A percentile compares a stretch with the other conserved stretches of the same genome.
phyloP scores from a whole-genome alignment of 2,888 invertebrate species.

The Melinopterus prodromus region DNA sequence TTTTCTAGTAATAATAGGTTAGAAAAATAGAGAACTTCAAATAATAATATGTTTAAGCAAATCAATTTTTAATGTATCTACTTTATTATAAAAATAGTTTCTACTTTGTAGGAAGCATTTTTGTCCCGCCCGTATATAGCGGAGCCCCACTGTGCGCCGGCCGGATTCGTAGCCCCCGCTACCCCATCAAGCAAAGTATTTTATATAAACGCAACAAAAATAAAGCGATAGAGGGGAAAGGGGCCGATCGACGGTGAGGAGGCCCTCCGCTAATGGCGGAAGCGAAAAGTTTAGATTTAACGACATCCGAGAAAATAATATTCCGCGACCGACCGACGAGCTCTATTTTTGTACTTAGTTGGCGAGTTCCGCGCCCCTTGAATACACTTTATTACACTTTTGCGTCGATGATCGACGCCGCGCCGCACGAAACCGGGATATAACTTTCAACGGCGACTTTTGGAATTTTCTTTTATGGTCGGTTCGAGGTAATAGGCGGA shows the following conservation, averaged over 20 bases:
- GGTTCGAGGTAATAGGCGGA: neutral
- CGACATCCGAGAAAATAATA: conserved; percentile 22
- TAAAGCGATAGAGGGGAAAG: conserved; percentile 16
- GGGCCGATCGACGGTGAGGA: neutral
- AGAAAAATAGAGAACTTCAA: too few species aligned
- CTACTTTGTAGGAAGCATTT: too few species aligned
- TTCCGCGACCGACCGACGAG: neutral
- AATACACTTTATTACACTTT: neutral
- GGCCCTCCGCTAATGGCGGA: conserved; percentile 16
- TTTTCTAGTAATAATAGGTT: too few species aligned
- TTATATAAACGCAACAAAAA: conserved; percentile 20
- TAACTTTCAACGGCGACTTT: neutral
- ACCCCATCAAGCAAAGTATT: conserved; percentile 13
- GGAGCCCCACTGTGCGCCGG: neutral
- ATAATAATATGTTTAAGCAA: too few species aligned
- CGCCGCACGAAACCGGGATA: neutral
- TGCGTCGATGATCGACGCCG: neutral
- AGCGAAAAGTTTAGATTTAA: conserved; percentile 23
- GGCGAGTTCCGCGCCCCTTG: neutral
- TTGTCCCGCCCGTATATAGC: too few species aligned
- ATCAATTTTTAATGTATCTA: too few species aligned
- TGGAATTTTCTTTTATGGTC: neutral
- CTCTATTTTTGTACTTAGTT: neutral
- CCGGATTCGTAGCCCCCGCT: neutral
- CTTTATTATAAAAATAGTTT: too few species aligned